A percentile compares a stretch with the other conserved stretches of the same genome.
phyloP scores from a whole-genome alignment of 2,797 vertebrate genomes.

The Chaunax sp. region DNA sequence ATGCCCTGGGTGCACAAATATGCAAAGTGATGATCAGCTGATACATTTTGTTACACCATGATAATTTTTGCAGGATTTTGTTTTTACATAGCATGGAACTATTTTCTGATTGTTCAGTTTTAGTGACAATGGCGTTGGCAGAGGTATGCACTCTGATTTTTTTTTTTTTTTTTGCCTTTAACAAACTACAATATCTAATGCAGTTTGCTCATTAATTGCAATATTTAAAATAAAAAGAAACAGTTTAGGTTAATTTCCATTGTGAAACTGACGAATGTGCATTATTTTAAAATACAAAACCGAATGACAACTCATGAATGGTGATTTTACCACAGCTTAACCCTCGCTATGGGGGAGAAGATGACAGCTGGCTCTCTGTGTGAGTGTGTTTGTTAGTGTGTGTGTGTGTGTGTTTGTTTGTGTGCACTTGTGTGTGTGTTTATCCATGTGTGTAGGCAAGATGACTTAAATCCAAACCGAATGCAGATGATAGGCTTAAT shows the following conservation, averaged over 20 bases:
- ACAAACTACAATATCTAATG: not conserved
- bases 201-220: not conserved
- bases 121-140: no score
- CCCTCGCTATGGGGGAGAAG: conserved; percentile 47
- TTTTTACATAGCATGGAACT: no score
- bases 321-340: conserved; percentile 42
- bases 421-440: conserved; percentile 14
- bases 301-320: conserved; percentile 41
- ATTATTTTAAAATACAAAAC: conserved; percentile 23
- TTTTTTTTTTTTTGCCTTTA: no score
- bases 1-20: no score
- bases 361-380: conserved; percentile 68
- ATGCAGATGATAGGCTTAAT: conserved; percentile 78
- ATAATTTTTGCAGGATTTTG: no score
- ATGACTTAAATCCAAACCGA: conserved; percentile 62
- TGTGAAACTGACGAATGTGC: not conserved
- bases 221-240: no score
- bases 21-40: no score
- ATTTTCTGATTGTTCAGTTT: no score
- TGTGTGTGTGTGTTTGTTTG: conserved; percentile 30
- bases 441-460: not conserved
- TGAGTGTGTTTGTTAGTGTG: conserved; percentile 22
- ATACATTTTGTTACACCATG: no score
- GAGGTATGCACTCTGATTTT: not conserved
- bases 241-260: conserved; percentile 1